phyloP scores from a whole-genome alignment of 2,888 invertebrate genomes.

The Tromatobia lineatoria region DNA sequence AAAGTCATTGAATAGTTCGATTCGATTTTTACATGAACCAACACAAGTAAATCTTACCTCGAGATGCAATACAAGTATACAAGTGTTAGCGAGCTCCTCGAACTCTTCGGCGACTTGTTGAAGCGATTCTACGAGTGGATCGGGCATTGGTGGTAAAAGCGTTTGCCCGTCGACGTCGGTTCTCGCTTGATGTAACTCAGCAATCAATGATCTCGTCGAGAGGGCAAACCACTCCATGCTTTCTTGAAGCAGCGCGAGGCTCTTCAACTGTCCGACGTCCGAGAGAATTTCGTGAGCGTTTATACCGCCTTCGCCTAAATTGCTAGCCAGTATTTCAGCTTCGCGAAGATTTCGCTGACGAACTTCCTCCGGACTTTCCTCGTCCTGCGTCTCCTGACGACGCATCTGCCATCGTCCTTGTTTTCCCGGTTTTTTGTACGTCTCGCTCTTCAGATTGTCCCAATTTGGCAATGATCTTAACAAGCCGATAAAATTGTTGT shows the following conservation, averaged over 20 bases:
- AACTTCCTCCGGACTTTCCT: constrained; percentile 93
- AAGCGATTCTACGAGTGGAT: constrained; percentile 88
- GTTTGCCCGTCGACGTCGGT: constrained; percentile 78
- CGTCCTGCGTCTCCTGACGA: constrained; percentile 88
- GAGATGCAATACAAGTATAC: constrained; percentile 95
- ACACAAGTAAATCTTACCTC: constrained; percentile 88
- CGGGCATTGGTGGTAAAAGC: constrained; percentile 86
- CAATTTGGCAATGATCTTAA: constrained; percentile 92
- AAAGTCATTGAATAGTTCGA: not conserved
- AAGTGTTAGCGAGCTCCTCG: constrained; percentile 96
- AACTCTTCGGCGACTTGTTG: constrained; percentile 92
- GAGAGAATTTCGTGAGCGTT: constrained; percentile 94
- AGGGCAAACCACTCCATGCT: constrained; percentile 90
- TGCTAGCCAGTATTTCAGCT: constrained; percentile 96
- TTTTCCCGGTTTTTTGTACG: constrained; percentile 81
- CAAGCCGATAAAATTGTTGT: constrained; percentile 24
- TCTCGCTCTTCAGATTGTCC: constrained; percentile 88
- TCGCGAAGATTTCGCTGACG: constrained; percentile 93
- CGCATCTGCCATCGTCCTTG: constrained; percentile 81
- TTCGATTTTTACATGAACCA: not conserved
- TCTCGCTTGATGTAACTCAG: constrained; percentile 83
- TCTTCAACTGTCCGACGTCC: constrained; percentile 93
- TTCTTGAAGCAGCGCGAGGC: constrained; percentile 96
- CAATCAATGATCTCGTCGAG: constrained; percentile 76
- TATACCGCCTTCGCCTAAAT: constrained; percentile 95